Evolutionary conservation across 2,113 vertebrate species (phyloP), one percentile per base, ranked within the genome.

Genomic region (Larimichthys crocea): DNA sequence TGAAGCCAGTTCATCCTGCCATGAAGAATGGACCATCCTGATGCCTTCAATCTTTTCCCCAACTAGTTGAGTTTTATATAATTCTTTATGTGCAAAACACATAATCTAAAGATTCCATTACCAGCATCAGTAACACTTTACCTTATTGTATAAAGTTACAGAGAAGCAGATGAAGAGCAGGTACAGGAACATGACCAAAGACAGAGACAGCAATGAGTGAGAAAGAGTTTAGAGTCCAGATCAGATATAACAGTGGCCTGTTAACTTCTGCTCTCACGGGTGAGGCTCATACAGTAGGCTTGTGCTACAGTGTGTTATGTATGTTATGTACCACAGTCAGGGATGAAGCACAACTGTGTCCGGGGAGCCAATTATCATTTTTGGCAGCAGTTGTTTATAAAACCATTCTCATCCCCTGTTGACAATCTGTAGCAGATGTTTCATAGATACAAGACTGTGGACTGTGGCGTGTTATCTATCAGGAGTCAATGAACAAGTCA

Each of bases 361-460:
- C 3, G 3, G 61, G 72, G 60, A 86, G 64, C 44, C 61, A 86
- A 69, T 86, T 88, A 63, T 84, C 44, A 75, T 84, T 83, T 86
- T 85, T 83, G 76, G 80, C 80, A 82, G 66, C 74, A 76, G 53
- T 72, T 72, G 72, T 73, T 83, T 74, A 53, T 48, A 70, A 86
- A 82, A 77, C 22, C 63, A 79, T 75, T 86, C 44, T 86, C 59
- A 76, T 87, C 78, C 62, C 22, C 16, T 3, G 2, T 62, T 84
- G 76, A 88, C 66, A 87, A 85, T 85, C 73, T 85, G 57, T 10
- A 75, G 56, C 71, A 89, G 84, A 76, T 90, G 87, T 84, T 79
- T 35, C 19, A 60, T 44, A 50, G 69, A 62, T 77, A 56, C 22
- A 26, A 19, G 49, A 26, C 29, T 70, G 17, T 59, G 16, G 29